Base-by-base conservation (phyloP, 1,140 invertebrate genomes). In the Hypothenemus hampei region DNA sequence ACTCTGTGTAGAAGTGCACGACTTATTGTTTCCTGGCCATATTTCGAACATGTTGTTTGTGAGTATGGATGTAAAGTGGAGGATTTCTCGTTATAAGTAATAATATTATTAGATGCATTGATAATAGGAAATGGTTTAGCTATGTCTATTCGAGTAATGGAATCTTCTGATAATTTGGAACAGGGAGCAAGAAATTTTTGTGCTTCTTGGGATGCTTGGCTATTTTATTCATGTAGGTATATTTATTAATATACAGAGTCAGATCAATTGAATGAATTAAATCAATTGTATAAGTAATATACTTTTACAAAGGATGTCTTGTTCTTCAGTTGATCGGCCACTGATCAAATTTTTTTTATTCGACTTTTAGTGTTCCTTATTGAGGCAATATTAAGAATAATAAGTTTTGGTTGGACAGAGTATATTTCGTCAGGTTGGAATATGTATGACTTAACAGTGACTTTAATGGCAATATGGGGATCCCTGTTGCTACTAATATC, bases 391-490 rank as follows among this genome's bases (percentile, higher is more conserved):
- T 66, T 88, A 0, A 87, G 89, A 66, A 80, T 91, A 33, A 73
- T 89, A 58, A 88, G 83, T 5, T 73, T 86, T 33, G 90, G 90
- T 16, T 74, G 84, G 37, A 64, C 65, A 8, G 77, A 79, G 56
- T 93, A 93, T 65, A 79, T 92, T 26, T 79, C 80, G 51, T 87
- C 84, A 36, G 89, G 88, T 8, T 94, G 91, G 91, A 93, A 94
- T 72, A 75, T 87, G 13, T 93, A 89, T 72, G 90, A 93, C 69
- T 77, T 92, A 31, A 73, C 80, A 22, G 86, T 89, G 3, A 87
- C 87, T 1, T 58, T 86, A 22, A 75, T 83, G 56, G 81, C 82
- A 3, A 63, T 89, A 5, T 67, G 82, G 35, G 87, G 86, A 6
- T 80, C 85, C 0, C 74, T 85, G 50, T 70, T 80, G 19, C 77